Conservation (phyloP, 2,113 vertebrate species). For the Tamias sibiricus region DNA sequence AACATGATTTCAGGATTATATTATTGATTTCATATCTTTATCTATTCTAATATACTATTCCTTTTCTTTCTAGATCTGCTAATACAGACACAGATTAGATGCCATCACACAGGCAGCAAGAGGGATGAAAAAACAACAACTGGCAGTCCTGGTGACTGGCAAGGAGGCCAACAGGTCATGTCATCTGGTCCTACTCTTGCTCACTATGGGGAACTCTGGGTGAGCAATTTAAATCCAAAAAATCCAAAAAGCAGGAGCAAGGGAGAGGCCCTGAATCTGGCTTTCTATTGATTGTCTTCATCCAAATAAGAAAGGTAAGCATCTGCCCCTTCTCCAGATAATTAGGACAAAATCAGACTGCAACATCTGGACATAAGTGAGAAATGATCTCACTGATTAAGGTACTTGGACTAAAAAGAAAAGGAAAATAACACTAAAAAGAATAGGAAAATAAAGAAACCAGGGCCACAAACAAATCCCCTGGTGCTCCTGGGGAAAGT, state of each 20-base stretch:
- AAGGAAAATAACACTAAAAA: background rate
- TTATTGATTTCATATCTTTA: background rate
- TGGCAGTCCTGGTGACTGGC: background rate
- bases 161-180: background rate
- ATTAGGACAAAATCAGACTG: background rate
- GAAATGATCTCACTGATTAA: background rate
- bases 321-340: background rate
- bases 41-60: background rate
- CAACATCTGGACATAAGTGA: background rate
- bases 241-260: conserved; percentile 1
- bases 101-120: background rate
- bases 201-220: background rate
- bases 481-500: background rate
- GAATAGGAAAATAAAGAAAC: background rate
- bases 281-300: background rate
- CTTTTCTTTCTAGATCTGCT: background rate
- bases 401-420: background rate
- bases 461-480: background rate
- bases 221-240: background rate
- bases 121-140: background rate
- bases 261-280: background rate
- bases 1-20: background rate
- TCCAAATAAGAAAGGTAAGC: background rate
- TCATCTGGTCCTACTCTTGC: background rate
- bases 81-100: background rate